phyloP scores from a whole-genome alignment of 92 coral and sea anemone genomes.

The Phenganax subtilis region DNA sequence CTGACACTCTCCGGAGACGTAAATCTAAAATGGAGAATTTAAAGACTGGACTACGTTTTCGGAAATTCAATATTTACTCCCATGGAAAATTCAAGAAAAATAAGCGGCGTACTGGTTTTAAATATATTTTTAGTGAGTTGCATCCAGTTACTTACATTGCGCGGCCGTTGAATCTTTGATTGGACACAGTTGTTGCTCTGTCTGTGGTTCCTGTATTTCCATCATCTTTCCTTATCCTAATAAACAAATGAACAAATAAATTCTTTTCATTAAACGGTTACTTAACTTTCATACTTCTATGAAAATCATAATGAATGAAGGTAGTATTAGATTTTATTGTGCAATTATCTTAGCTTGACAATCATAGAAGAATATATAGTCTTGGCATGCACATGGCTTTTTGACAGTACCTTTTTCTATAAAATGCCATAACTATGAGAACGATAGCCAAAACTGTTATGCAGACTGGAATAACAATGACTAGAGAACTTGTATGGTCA shows the following conservation, averaged over 20 bases:
- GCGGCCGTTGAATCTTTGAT: too few relatives aligned
- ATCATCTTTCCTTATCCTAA: too few relatives aligned
- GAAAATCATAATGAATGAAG: too few relatives aligned
- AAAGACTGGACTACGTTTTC: not conserved
- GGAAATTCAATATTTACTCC: not conserved
- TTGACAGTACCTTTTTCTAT: not conserved
- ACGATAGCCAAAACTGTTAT: not conserved
- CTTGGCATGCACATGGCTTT: not conserved
- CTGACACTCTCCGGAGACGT: not conserved
- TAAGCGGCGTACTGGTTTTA: not conserved
- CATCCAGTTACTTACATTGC: too few relatives aligned
- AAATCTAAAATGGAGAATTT: not conserved
- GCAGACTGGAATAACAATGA: conserved; percentile 14
- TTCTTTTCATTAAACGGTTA: too few relatives aligned
- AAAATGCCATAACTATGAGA: not conserved
- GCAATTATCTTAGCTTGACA: not conserved
- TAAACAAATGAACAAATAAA: too few relatives aligned
- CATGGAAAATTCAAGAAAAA: not conserved
- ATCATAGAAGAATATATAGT: not conserved
- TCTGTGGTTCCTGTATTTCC: too few relatives aligned
- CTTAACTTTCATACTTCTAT: too few relatives aligned
- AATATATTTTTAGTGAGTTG: too few relatives aligned
- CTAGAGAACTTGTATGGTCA: not conserved
- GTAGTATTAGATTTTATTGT: too few relatives aligned
- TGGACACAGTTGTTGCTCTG: too few relatives aligned